Base-by-base conservation (phyloP, 2,888 invertebrate species). In the Scaptomyza flava region DNA sequence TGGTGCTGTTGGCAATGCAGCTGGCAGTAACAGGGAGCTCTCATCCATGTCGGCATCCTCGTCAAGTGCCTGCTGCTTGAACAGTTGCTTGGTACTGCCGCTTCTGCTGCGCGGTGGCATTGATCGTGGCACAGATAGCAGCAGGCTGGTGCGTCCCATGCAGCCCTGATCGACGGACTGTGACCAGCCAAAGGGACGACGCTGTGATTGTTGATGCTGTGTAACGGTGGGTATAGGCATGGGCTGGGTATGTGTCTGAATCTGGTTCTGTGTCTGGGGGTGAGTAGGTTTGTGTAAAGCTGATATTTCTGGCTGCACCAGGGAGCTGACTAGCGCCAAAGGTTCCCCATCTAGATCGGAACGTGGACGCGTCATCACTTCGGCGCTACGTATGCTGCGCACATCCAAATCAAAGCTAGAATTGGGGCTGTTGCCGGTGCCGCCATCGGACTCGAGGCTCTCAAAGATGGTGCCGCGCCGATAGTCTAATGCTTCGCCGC, bases 11-110 rank as follows among this genome's bases (percentile, higher is more conserved):
- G 68, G 42, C 38, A 31, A 17, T 38, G 56, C 20, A 33, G n/a
- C 73, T 7, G 93, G 92, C 71, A 93, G 69, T 50, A 94, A 83
- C 77, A 93, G 91, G 47, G 93, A 93, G 36, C 91, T 93, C 77
- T 94, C 93, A 78, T 93, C 93, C 61, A 92, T 91, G 70, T 92
- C 92, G 43, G 90, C 91, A 68, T 93, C 91, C 75, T 94, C 94
- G 69, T 94, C 94, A 62, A 93, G 91, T 0, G 93, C 93, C 74
- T 93, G 91, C 74, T 94, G 94, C 81, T 93, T 94, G 82, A 94
- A 94, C 11, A 94, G 90, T 86, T 94, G 93, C 78, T 93, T 94
- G 23, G 93, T 93, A 87, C 94, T 94, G 69, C 85, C 91, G 63
- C 92, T 92, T 67, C 92, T 90, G 77, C 90, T 92, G 45, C 91